phyloP scores from a whole-genome alignment of 2,797 vertebrate species.

The Macropus fuliginosus region DNA sequence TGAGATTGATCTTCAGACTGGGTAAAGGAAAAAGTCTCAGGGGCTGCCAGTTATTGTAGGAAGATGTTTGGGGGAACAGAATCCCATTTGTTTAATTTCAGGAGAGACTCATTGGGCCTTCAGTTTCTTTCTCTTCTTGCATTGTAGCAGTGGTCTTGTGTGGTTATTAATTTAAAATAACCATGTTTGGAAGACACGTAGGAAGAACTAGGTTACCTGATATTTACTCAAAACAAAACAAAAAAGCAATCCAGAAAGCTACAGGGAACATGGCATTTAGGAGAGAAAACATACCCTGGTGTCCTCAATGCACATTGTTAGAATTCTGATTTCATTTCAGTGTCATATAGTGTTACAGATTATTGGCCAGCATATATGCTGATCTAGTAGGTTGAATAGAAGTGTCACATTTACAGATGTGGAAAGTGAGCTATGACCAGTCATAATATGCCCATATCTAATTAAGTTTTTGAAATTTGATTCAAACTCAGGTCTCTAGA shows the following conservation, averaged over 20 bases:
- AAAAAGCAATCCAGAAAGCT: background rate
- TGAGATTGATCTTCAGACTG: background rate
- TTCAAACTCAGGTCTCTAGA: background rate
- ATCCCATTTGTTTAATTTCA: background rate
- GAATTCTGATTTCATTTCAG: background rate
- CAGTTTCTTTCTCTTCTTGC: background rate
- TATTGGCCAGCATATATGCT: background rate
- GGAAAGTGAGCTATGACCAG: background rate
- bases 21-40: background rate
- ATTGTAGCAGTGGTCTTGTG: background rate
- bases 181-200: background rate
- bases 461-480: background rate
- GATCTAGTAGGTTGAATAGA: background rate
- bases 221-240: background rate
- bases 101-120: background rate
- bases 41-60: background rate
- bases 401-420: background rate
- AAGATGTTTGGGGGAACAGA: background rate
- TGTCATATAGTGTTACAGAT: background rate
- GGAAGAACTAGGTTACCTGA: background rate
- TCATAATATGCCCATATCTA: background rate
- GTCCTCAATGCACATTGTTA: background rate
- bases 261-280: background rate
- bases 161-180: background rate
- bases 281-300: background rate